Percentiles rank a stretch among this genome's conserved stretches.
Evolutionary conservation across 2,113 vertebrate genomes (phyloP).

Genomic region (Toxotes jaculatrix): DNA sequence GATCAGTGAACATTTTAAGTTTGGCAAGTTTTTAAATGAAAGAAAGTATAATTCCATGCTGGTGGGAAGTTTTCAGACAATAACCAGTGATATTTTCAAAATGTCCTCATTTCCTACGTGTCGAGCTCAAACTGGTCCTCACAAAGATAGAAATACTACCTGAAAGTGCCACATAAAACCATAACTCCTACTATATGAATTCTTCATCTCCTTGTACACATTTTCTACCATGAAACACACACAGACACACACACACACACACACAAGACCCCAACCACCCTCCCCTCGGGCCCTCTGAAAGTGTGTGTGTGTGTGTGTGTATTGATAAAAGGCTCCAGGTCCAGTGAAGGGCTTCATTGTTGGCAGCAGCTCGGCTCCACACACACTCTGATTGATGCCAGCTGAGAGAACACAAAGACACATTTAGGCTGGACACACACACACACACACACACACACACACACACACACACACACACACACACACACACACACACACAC

Average conservation of each 20-base stretch:
- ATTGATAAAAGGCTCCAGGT: constrained; percentile 85
- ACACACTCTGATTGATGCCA: constrained; percentile 87
- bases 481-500: background rate
- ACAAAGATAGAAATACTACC: background rate
- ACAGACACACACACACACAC: constrained; percentile 27
- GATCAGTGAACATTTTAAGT: background rate
- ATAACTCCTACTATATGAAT: background rate
- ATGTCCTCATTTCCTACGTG: background rate
- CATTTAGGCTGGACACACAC: constrained; percentile 77
- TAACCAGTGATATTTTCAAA: background rate
- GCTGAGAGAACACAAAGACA: constrained; percentile 86
- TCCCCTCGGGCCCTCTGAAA: constrained; percentile 28
- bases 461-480: constrained; percentile 16
- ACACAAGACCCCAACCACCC: constrained; percentile 32
- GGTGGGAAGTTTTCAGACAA: background rate
- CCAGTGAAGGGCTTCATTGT: constrained; percentile 85
- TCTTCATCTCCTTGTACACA: background rate
- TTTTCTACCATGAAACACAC: constrained; percentile 12
- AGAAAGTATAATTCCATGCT: too few species aligned
- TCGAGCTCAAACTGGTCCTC: background rate
- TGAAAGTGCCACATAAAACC: background rate
- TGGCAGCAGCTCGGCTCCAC: constrained; percentile 75
- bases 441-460: constrained; percentile 28
- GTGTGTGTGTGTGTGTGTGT: constrained; percentile 51
- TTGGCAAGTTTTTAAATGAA: too few species aligned